phyloP scores from a whole-genome alignment of 1,140 invertebrate genomes.

The Plectrocnemia conspersa region DNA sequence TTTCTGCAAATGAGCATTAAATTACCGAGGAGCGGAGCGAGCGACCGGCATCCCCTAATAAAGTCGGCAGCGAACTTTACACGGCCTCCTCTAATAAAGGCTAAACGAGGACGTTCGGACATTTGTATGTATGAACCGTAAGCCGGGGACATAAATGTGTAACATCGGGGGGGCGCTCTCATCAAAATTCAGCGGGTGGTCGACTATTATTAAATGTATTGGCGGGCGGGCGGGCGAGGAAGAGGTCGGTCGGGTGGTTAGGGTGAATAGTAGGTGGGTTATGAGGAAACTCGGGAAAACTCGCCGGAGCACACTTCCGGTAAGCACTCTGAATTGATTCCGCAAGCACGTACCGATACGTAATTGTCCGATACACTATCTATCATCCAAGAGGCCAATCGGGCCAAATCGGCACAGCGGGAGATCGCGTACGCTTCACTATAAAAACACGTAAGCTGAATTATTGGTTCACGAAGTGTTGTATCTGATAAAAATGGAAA shows the following conservation, averaged over 20 bases:
- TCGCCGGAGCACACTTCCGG: slow-evolving; percentile 10
- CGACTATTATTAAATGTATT: slow-evolving; percentile 35
- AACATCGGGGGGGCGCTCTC: slow-evolving; percentile 27
- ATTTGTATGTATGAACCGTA: slow-evolving; percentile 35
- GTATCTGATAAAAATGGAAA: too few species aligned
- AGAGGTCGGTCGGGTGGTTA: neutral
- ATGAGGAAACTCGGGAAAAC: slow-evolving; percentile 1
- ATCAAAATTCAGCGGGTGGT: slow-evolving; percentile 34
- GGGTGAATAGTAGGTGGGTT: too few species aligned
- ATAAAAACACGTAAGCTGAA: too few species aligned
- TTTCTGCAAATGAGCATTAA: slow-evolving; percentile 33
- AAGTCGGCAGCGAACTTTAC: slow-evolving; percentile 11
- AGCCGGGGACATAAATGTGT: slow-evolving; percentile 33
- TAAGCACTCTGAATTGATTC: slow-evolving; percentile 15
- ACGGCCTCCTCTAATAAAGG: slow-evolving; percentile 16
- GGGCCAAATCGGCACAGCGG: too few species aligned
- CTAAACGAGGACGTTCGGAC: slow-evolving; percentile 10
- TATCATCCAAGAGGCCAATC: too few species aligned
- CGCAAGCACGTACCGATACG: too few species aligned
- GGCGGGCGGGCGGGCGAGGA: slow-evolving; percentile 14
- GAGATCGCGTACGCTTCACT: too few species aligned
- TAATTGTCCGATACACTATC: too few species aligned
- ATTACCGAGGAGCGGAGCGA: slow-evolving; percentile 20
- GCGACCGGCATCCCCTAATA: slow-evolving; percentile 4
- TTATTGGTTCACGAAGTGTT: too few species aligned